Percentiles rank a stretch among this genome's conserved stretches.
Conservation (phyloP, 2,888 invertebrate species). For the Leptothorax acervorum region DNA sequence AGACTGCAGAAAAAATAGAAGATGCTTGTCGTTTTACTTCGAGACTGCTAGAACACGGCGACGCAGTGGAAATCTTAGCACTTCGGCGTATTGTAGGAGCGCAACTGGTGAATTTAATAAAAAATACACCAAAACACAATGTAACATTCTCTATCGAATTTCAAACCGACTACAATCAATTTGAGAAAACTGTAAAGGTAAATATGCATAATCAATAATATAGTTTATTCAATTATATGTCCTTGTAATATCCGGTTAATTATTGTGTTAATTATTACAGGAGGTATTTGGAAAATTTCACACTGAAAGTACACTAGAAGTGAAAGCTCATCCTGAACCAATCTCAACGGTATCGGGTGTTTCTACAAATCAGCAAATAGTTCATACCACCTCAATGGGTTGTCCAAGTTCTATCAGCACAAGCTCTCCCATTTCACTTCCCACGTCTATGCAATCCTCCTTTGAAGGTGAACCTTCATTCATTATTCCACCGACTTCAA, state of each 20-base stretch:
- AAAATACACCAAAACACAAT: constrained; percentile 93
- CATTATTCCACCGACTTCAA: constrained; percentile 86
- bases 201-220: constrained; percentile 47
- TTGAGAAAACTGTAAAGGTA: constrained; percentile 89
- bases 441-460: constrained; percentile 91
- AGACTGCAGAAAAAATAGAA: constrained; percentile 93
- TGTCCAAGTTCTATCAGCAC: constrained; percentile 89
- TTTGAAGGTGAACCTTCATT: constrained; percentile 91
- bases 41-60: constrained; percentile 93
- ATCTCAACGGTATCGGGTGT: constrained; percentile 86
- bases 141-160: constrained; percentile 93
- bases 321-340: constrained; percentile 86
- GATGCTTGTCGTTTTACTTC: constrained; percentile 95
- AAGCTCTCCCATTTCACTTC: constrained; percentile 90
- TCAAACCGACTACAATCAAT: constrained; percentile 92
- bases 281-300: constrained; percentile 92
- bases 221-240: constrained; percentile 14
- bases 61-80: constrained; percentile 94
- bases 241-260: background rate
- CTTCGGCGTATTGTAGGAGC: constrained; percentile 92
- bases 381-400: constrained; percentile 86
- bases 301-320: constrained; percentile 87
- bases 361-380: constrained; percentile 85
- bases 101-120: constrained; percentile 92
- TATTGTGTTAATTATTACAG: constrained; percentile 79